phyloP scores from a whole-genome alignment of 2,888 invertebrate genomes.

The Nudaria mundana region DNA sequence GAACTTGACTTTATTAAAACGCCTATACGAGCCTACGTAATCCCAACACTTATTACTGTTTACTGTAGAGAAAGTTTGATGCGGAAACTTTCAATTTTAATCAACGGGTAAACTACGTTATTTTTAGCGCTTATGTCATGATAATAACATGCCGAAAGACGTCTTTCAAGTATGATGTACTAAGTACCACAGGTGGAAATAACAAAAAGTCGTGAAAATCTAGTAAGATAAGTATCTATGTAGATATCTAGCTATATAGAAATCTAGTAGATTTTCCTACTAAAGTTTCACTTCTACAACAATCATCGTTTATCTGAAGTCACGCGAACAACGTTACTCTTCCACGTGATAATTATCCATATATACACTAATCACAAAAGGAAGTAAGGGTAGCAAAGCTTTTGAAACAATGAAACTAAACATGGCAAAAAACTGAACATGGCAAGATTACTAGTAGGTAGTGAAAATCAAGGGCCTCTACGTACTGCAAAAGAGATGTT shows the following conservation, averaged over 20 bases:
- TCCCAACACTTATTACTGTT: constrained; percentile 36
- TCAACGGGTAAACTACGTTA: constrained; percentile 29
- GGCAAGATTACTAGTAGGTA: too few relatives aligned
- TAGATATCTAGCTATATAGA: not conserved
- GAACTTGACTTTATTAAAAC: constrained; percentile 28
- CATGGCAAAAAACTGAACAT: too few relatives aligned
- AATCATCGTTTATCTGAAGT: too few relatives aligned
- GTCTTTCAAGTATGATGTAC: not conserved
- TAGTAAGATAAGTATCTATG: not conserved
- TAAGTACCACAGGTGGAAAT: constrained; percentile 10
- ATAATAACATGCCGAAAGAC: constrained; percentile 15
- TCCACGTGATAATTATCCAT: too few relatives aligned
- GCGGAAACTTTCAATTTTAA: constrained; percentile 37
- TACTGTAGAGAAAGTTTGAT: constrained; percentile 34
- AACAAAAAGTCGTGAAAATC: not conserved
- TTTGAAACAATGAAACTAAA: too few relatives aligned
- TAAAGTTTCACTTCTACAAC: too few relatives aligned
- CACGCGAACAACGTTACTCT: too few relatives aligned
- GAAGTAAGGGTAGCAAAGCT: too few relatives aligned
- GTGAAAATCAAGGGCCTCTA: too few relatives aligned
- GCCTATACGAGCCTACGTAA: constrained; percentile 27
- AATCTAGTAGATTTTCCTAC: constrained; percentile 1
- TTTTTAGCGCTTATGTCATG: constrained; percentile 32
- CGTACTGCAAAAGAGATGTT: too few relatives aligned
- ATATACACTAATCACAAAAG: too few relatives aligned